Conservation (phyloP, 2,113 vertebrate genomes). For the Naja naja region DNA sequence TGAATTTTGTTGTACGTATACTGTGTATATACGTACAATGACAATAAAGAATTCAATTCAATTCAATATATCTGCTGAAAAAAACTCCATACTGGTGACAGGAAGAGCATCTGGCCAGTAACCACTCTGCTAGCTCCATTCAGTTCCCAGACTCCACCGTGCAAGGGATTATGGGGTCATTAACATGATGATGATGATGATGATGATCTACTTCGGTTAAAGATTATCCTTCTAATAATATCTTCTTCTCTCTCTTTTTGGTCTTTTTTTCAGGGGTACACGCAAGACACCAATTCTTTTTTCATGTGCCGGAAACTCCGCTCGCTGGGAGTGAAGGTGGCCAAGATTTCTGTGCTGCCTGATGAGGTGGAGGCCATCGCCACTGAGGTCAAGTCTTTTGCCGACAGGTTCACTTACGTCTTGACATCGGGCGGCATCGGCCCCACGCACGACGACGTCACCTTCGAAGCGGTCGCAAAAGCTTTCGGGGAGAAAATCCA, state of each 20-base stretch:
- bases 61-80: too few species aligned
- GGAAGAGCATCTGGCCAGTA: too few species aligned
- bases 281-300: constrained; percentile 89
- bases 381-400: constrained; percentile 78
- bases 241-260: not conserved
- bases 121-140: too few species aligned
- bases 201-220: not conserved
- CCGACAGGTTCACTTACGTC: constrained; percentile 80
- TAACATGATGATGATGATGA: too few species aligned
- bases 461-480: constrained; percentile 86
- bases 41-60: too few species aligned
- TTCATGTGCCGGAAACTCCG: constrained; percentile 85
- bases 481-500: constrained; percentile 82
- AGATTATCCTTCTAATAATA: not conserved
- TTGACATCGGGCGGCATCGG: constrained; percentile 91
- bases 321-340: constrained; percentile 83
- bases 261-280: constrained; percentile 79
- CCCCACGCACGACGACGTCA: constrained; percentile 94
- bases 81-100: too few species aligned
- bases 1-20: too few species aligned
- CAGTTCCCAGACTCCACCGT: too few species aligned
- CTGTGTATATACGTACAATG: too few species aligned
- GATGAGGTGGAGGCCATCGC: constrained; percentile 85
- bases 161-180: too few species aligned
- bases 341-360: constrained; percentile 83